These are phyloP conservation scores for Craseonycteris thonglongyai DNA, from an alignment of 2,113 vertebrate genomes.

Conservation along the genomic window DNA sequence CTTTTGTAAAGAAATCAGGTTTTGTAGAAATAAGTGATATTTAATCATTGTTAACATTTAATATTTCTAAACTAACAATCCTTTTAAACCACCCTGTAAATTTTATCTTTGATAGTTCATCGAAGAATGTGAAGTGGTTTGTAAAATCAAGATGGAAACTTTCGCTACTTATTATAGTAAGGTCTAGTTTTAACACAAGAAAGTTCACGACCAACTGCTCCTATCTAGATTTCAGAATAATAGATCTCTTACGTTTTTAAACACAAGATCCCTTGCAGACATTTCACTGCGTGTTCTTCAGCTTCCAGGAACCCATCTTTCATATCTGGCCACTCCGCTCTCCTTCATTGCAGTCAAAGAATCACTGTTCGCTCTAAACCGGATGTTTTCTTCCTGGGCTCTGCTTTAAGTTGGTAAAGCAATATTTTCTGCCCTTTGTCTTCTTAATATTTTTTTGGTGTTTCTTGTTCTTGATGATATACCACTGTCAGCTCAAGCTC, in stretches of 20 bases:
- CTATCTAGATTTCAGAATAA: background rate
- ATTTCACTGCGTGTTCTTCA: background rate
- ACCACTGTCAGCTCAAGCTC: background rate
- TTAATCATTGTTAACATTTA: background rate
- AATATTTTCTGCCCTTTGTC: constrained; percentile 30
- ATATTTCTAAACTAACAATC: background rate
- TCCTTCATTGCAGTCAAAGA: background rate
- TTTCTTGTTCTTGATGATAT: constrained; percentile 32
- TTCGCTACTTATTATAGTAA: background rate
- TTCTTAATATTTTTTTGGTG: background rate
- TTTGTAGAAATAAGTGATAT: background rate
- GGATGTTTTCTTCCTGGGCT: constrained; percentile 5
- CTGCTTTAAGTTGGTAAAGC: background rate
- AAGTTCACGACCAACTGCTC: background rate
- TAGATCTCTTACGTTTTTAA: background rate
- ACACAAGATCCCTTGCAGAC: background rate
- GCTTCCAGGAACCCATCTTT: background rate
- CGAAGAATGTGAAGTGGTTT: background rate
- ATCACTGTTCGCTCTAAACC: background rate
- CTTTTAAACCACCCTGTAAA: background rate
- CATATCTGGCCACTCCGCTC: background rate
- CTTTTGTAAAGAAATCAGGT: background rate
- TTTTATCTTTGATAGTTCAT: background rate
- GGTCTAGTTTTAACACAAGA: background rate
- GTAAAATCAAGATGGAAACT: background rate